Base-by-base conservation (phyloP, 2,888 invertebrate species). In the Stegana nigrithorax region DNA sequence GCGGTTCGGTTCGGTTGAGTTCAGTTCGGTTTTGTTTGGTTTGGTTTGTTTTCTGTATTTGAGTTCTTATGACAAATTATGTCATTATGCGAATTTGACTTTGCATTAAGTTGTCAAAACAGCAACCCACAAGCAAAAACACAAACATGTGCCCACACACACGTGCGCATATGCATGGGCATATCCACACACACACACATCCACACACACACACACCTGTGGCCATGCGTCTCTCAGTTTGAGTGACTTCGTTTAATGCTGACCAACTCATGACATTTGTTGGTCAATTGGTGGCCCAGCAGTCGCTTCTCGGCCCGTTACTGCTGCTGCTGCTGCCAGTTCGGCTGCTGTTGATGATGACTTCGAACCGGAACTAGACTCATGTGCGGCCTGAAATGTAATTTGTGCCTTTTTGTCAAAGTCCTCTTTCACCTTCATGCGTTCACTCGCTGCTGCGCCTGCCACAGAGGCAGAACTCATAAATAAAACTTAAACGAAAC, bases 61-160 rank as follows among this genome's bases (percentile, higher is more conserved):
- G 27, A 53, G 51, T 53, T 53, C 29, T 19, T 53, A 53, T 53
- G 51, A 53, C 51, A 53, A 53, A 53, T 53, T 53, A 29, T 53
- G 51, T 29, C 51, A 53, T 29, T 53, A 53, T 53, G 12, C 17
- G 51, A 53, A 29, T 53, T 53, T 53, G 51, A 53, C 51, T 53
- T 53, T 53, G 51, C 27, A 53, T 53, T 53, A 53, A 53, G 51
- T 53, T 53, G 51, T 53, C 51, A 53, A 53, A 53, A 53, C 51
- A 53, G 27, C 29, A 53, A 29, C 51, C 19, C 45, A 45, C 45
- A 45, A 12, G 39, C n/a, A n/a, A n/a, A n/a, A n/a, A n/a, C n/a
- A 47, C 12, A 23, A 2, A 44, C 44, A 44, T 5, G 14, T 14
- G 8, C 1, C 21, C 45, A 21, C 47, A 47, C 47, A n/a, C n/a